Evolutionary conservation across 1,140 invertebrate species (phyloP), one percentile per base, ranked within the genome.

Genomic region (Aphelenchoides besseyi): DNA sequence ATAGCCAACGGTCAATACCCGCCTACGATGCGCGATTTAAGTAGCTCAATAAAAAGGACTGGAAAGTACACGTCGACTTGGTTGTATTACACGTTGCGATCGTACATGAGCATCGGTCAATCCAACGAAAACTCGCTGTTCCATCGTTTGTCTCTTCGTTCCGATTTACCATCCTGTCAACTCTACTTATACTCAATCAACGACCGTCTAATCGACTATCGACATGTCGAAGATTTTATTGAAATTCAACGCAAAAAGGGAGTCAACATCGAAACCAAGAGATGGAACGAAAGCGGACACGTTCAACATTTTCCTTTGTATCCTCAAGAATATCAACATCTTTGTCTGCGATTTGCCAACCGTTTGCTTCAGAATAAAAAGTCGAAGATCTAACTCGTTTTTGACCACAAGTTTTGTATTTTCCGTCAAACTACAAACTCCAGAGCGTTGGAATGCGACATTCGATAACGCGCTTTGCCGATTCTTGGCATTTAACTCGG

Each of bases 141-240:
- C 18, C 18, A 59, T 23, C 5, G 55, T 8, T 23, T 59, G 5
- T 8, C 5, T 8, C 18, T 59, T 8, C 41, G 5, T 5, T 8
- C 5, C 18, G 55, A 59, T 18, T 59, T 59, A 23, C 55, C 55
- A 5, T 12, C 18, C 26, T 8, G 23, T 59, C 55, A 59, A 59
- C 55, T 59, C 5, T 59, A 29, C 32, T 8, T 59, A 33, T 59
- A 59, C 18, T 59, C 55, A 5, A 59, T 8, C 5, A 23, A 5
- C 5, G 55, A 59, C 18, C 5, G 12, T 28, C 5, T 59, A 8
- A 59, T 59, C 18, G 5, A 59, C 23, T 59, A 18, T 5, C 5
- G 55, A 33, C 26, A 59, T 23, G 55, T 59, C 12, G 55, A 59
- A 23, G 55, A 59, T 5, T 59, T 59, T 33, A 33, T 33, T 28